Conservation (phyloP, 2,113 vertebrate genomes). For the Pycnonotus jocosus region DNA sequence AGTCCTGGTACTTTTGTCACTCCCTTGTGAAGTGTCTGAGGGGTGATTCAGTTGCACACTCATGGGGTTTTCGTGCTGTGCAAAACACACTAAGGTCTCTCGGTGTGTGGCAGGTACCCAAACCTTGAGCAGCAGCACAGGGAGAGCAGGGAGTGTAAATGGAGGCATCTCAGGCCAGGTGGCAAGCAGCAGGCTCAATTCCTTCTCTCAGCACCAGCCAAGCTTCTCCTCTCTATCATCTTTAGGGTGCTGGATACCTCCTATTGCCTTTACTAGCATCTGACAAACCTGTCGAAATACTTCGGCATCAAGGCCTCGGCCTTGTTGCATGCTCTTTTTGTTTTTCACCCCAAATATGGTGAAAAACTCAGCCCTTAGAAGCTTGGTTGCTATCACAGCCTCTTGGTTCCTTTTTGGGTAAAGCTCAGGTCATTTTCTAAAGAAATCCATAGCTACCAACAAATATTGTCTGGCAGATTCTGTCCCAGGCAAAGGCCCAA, state of each 20-base stretch:
- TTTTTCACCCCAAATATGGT: constrained; percentile 44
- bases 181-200: not conserved
- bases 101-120: not conserved
- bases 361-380: constrained; percentile 25
- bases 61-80: not conserved
- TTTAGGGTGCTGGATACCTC: not conserved
- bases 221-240: not conserved
- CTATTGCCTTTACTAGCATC: not conserved
- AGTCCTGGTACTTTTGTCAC: not conserved
- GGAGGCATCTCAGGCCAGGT: not conserved
- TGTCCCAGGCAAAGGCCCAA: constrained; percentile 19
- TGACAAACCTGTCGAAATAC: not conserved
- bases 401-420: constrained; percentile 49
- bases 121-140: not conserved
- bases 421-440: constrained; percentile 28
- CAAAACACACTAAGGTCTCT: not conserved
- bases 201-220: not conserved
- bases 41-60: not conserved
- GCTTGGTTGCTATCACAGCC: not conserved
- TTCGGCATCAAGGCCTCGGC: not conserved
- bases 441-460: constrained; percentile 55
- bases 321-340: not conserved
- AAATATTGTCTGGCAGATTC: constrained; percentile 48
- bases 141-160: not conserved
- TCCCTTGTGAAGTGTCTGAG: not conserved